Evolutionary conservation across 2,888 invertebrate genomes (phyloP), one percentile per base, ranked within the genome.

Genomic region (Notodonta dromedarius): DNA sequence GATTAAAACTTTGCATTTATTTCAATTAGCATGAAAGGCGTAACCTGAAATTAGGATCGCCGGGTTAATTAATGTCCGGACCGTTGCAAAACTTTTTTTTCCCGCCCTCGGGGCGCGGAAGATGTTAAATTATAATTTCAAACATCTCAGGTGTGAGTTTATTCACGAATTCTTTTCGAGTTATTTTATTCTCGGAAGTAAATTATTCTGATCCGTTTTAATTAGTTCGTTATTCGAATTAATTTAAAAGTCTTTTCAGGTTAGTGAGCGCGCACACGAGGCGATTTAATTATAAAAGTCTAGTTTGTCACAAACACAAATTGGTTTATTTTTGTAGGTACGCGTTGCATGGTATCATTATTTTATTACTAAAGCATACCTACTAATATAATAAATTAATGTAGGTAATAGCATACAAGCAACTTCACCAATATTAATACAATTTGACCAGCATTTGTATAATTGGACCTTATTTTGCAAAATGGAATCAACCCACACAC

Each of bases 1-100:
- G 82, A 87, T 88, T 85, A 88, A 89, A 88, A 87, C 80, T 81
- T 82, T 78, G 75, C 87, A 84, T 90, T 88, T 87, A 88, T 89
- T 89, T 89, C 89, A 90, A 88, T 89, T 90, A 88, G 76, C 72
- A 73, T 82, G 82, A 84, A 86, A 86, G 84, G 84, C 81, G 84
- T 85, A 81, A 84, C 83, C 84, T 84, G 82, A 84, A 89, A 89
- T 88, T 87, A 84, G 85, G 79, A 87, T 81, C 87, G 83, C 87
- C 87, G 76, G 78, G 83, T 82, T 88, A 88, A 89, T 89, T 89
- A 89, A 89, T 85, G 84, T 75, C 68, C 71, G 75, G 74, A 76
- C 69, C 57, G 74, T 70, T 46, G 73, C 16, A 56, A 60, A 66
- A 73, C 68, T 79, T 80, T 78, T 82, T 78, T 78, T 82, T 78